Evolutionary conservation across 2,113 vertebrate species (phyloP).

Genomic region (Melanerpes formicivorus): DNA sequence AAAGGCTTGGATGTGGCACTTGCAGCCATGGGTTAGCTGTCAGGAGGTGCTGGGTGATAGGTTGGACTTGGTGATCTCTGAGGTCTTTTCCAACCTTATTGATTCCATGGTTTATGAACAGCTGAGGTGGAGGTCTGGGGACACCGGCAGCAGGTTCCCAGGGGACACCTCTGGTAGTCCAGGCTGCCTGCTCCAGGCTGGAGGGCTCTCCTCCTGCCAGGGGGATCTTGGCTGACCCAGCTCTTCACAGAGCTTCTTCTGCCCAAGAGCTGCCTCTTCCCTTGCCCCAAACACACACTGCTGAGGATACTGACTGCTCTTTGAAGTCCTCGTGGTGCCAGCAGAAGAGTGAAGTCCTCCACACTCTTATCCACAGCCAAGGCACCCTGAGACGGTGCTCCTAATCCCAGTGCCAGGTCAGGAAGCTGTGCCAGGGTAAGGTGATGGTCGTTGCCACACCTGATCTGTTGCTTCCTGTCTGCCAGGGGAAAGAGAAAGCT

Average conservation of each 20-base stretch:
- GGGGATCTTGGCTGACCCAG: background rate
- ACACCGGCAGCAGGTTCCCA: rapidly evolving
- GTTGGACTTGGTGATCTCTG: no score
- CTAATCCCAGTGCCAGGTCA: background rate
- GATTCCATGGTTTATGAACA: background rate
- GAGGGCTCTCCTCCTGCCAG: background rate
- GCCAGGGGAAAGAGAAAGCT: background rate
- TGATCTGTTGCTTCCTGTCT: rapidly evolving
- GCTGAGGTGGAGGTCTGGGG: rapidly evolving
- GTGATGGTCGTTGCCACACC: background rate
- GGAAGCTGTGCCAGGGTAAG: background rate
- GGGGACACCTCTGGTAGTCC: background rate
- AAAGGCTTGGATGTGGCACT: no score
- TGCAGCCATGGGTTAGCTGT: no score
- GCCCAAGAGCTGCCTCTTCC: rapidly evolving
- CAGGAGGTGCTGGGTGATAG: no score
- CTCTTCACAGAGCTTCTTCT: background rate
- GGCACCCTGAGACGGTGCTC: background rate
- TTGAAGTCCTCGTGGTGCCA: rapidly evolving
- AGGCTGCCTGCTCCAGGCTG: background rate
- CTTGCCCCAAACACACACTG: background rate
- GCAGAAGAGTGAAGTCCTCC: background rate
- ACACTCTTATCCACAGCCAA: rapidly evolving
- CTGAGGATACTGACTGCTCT: background rate
- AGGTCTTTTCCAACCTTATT: no score